Base-by-base conservation (phyloP, 2,113 vertebrate species). In the Triplophysa rosa region DNA sequence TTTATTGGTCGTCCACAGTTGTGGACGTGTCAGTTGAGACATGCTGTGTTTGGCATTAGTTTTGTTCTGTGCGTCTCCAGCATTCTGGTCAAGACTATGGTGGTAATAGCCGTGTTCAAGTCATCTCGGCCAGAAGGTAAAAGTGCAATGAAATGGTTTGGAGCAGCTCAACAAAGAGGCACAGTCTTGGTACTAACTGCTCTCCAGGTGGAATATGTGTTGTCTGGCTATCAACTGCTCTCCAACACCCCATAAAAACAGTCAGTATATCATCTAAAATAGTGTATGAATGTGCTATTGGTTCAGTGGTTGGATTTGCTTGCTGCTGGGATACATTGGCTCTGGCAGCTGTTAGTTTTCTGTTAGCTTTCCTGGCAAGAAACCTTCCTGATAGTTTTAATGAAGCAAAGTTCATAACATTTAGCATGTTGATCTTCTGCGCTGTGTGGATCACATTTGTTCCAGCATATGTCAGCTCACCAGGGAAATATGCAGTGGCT, bases 381-480 rank as follows among this genome's bases (percentile, higher is more conserved):
- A 58, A 58, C 9, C 54, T 58, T 21, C 54, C 54, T n/a, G 54
- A 58, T n/a, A 58, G n/a, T 58, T 58, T 58, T 58, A 58, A 58
- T 58, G 54, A 58, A 58, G n/a, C 54, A 21, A 58, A 58, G 19
- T 58, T 58, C 1, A 58, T 58, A 10, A 58, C 54, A 0, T 58
- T 58, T 8, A 58, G 54, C 16, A 58, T 58, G 54, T 70, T 42
- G 65, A 67, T 67, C n/a, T 67, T 67, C 12, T 45, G n/a, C 23
- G 40, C 65, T 67, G 26, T 74, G 16, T 89, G 89, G 90, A 87
- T 89, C 65, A 84, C 88, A 0, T 91, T 90, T 73, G 87, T 91
- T 23, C 89, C 90, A 70, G 89, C 89, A 21, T 91, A 91, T 86
- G 82, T 91, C 83, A 91, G 90, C 68, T 91, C 90, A 47, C 90